phyloP scores from a whole-genome alignment of 2,888 invertebrate species.

The Drosophila meridiana region DNA sequence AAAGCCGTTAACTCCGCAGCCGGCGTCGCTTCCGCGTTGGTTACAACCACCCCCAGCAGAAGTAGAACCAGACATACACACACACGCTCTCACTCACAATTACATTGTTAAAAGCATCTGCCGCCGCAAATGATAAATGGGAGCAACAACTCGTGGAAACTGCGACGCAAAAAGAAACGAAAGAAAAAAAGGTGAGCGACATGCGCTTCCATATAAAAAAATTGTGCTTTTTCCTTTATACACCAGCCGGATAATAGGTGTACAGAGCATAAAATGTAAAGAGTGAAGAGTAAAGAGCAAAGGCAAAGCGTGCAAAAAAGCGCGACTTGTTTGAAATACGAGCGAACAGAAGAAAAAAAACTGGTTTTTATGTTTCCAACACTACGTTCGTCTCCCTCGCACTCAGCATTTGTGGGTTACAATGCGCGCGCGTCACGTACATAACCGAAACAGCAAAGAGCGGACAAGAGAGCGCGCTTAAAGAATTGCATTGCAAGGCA shows the following conservation, averaged over 20 bases:
- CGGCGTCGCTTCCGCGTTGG: constrained; percentile 49
- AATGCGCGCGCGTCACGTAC: constrained; percentile 49
- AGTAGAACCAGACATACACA: constrained; percentile 16
- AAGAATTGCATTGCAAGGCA: constrained; percentile 49
- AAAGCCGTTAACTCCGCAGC: constrained; percentile 30
- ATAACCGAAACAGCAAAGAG: constrained; percentile 26
- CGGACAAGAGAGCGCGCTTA: constrained; percentile 21
- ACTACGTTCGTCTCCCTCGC: constrained; percentile 56
- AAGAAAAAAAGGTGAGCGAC: constrained; percentile 72
- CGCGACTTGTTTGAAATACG: constrained; percentile 72
- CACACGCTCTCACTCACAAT: constrained; percentile 11
- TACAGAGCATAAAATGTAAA: constrained; percentile 60
- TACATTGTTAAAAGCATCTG: constrained; percentile 60
- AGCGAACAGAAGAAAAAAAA: constrained; percentile 50
- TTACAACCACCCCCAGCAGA: constrained; percentile 51
- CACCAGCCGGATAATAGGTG: constrained; percentile 49
- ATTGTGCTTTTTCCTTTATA: constrained; percentile 28
- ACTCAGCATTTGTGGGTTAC: constrained; percentile 11
- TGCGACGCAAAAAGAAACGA: constrained; percentile 71
- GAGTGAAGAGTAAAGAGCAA: constrained; percentile 49
- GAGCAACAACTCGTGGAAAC: constrained; percentile 74
- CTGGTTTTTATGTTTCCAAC: constrained; percentile 62
- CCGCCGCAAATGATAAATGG: constrained; percentile 71
- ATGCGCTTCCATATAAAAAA: constrained; percentile 56
- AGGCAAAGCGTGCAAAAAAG: constrained; percentile 64